Evolutionary conservation across 2,888 invertebrate genomes (phyloP).

Genomic region (Eurytoma adleriae): DNA sequence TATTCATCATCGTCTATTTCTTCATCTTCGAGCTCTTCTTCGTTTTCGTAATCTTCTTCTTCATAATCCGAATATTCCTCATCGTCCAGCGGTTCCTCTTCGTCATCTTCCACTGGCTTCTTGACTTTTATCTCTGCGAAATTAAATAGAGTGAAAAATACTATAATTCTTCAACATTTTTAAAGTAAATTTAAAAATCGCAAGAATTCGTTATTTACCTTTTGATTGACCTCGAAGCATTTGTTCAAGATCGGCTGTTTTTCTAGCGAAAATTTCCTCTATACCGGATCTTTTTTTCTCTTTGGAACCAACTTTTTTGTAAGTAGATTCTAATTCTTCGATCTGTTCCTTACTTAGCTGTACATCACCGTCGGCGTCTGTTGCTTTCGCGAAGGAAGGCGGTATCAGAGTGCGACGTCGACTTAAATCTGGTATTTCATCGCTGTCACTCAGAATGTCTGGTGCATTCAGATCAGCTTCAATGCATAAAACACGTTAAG

Average conservation of each 20-base stretch:
- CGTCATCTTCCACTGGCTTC: conserved; percentile 23
- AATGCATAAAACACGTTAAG: too few species aligned
- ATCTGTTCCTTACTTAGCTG: conserved; percentile 55
- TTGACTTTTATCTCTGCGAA: conserved; percentile 23
- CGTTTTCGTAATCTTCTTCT: conserved; percentile 66
- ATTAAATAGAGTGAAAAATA: not conserved
- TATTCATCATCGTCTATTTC: conserved; percentile 78
- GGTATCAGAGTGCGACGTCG: conserved; percentile 77
- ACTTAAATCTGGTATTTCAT: conserved; percentile 71
- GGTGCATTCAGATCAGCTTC: conserved; percentile 62
- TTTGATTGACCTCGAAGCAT: conserved; percentile 37
- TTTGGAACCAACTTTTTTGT: conserved; percentile 58
- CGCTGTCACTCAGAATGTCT: conserved; percentile 58
- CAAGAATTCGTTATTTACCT: conserved; percentile 18
- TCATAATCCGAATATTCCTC: conserved; percentile 60
- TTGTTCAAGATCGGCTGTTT: conserved; percentile 49
- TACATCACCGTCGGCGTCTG: conserved; percentile 28
- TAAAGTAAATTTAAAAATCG: not conserved
- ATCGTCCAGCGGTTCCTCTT: conserved; percentile 61
- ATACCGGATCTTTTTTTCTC: conserved; percentile 45
- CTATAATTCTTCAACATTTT: not conserved
- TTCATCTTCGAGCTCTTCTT: conserved; percentile 77
- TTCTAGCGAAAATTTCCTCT: conserved; percentile 54
- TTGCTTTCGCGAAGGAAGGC: conserved; percentile 68
- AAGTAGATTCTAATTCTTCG: conserved; percentile 64